phyloP scores from a whole-genome alignment of 2,113 vertebrate species.

The Archocentrus centrarchus region DNA sequence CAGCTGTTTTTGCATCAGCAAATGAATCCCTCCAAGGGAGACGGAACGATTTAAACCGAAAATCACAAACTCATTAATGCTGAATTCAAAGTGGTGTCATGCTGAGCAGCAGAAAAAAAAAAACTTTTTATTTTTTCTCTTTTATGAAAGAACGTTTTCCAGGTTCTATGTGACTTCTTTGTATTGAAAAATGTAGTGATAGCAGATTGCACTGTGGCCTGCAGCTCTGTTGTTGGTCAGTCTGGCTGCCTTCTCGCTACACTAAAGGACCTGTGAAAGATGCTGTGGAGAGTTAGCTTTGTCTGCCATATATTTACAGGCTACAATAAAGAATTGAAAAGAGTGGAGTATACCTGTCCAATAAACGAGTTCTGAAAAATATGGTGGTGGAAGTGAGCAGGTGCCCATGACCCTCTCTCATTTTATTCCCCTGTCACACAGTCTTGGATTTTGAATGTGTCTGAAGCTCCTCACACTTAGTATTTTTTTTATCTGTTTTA shows the following conservation, averaged over 20 bases:
- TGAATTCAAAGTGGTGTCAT: not conserved
- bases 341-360: not conserved
- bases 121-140: not conserved
- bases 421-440: not conserved
- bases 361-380: not conserved
- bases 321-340: not conserved
- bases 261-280: not conserved
- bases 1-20: not conserved
- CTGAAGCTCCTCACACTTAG: not conserved
- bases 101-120: slow-evolving; percentile 9
- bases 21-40: not conserved
- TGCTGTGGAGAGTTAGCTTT: not conserved
- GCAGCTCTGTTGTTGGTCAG: not conserved
- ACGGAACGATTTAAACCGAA: slow-evolving; percentile 24
- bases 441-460: not conserved
- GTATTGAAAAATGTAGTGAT: not conserved
- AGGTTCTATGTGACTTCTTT: not conserved
- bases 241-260: not conserved
- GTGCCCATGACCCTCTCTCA: not conserved
- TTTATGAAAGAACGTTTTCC: not conserved
- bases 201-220: not conserved
- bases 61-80: slow-evolving; percentile 37
- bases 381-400: not conserved
- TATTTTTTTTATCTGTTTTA: not conserved
- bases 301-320: not conserved